Evolutionary conservation across 2,113 vertebrate species (phyloP), one percentile per base, ranked within the genome.

Genomic region (Strigops habroptila): DNA sequence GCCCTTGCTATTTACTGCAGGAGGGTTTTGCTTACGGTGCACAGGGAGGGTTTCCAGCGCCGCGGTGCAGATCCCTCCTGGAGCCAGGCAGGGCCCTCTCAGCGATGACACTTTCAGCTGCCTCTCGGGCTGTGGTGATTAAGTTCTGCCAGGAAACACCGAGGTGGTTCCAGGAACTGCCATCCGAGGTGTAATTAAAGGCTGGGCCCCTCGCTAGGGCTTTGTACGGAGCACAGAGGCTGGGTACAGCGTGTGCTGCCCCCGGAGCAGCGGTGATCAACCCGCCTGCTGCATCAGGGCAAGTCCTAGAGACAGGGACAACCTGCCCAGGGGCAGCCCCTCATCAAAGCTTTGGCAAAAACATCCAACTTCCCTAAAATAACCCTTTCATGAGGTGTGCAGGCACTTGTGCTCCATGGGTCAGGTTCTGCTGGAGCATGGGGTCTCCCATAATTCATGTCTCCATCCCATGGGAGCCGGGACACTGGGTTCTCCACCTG

Each of bases 1-100:
- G 94, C 92, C 94, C 89, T 71, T 60, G 86, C 78, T 95, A 31
- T 95, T 95, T 95, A 87, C 91, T 95, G 92, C 94, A 69, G 81
- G 81, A 51, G 68, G n/a, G 92, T 81, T 96, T 91, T 83, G 75
- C 89, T 96, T 86, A 51, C 88, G 2, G 0, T 41, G 86, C 83
- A 1, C 0, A 1, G 51, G 49, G 74, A 93, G 41, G 11, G 53
- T 33, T 94, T 75, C 82, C 65, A 90, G 83, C 48, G 7, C 28
- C 1, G 5, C 57, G 79, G 2, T 18, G 53, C 55, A 62, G 75
- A 41, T 78, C 80, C 53, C 30, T 91, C 65, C 69, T 30, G 64
- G 27, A 71, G 69, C 52, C 67, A 41, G 71, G n/a, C 83, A 62
- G 70, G 30, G 35, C 63, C 49, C 49, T 90, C 59, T 11, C 1